phyloP scores from a whole-genome alignment of 2,888 invertebrate species.

The Anarsia innoxiella region DNA sequence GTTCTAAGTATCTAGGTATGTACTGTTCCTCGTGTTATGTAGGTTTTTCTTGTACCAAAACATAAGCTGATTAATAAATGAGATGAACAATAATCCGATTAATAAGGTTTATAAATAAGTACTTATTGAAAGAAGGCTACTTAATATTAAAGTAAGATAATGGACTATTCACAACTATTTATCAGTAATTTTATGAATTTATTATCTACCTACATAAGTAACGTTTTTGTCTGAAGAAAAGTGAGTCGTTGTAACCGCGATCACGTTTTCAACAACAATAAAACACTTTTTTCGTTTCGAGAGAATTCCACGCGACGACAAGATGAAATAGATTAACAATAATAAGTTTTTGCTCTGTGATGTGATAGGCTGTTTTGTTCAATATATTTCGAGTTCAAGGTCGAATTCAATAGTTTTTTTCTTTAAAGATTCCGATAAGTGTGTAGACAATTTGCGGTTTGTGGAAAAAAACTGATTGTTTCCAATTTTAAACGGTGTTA shows the following conservation, averaged over 20 bases:
- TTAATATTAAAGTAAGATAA: no score
- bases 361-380: constrained; percentile 22
- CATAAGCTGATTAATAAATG: no score
- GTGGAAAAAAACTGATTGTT: constrained; percentile 8
- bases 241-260: not conserved
- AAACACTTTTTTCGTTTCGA: constrained; percentile 28
- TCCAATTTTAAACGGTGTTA: constrained; percentile 3
- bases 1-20: no score
- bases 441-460: constrained; percentile 8
- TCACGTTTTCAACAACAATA: constrained; percentile 2
- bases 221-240: no score
- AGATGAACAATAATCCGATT: no score
- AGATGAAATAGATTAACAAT: constrained; percentile 35
- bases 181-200: no score
- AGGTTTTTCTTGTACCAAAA: no score
- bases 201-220: no score
- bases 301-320: constrained; percentile 31
- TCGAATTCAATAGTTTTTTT: constrained; percentile 5
- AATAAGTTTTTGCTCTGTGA: constrained; percentile 26
- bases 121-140: no score
- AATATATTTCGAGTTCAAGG: constrained; percentile 30
- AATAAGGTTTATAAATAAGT: no score
- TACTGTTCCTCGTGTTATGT: no score
- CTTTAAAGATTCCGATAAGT: constrained; percentile 4
- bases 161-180: no score